A percentile compares a stretch with the other conserved stretches of the same genome.
These are phyloP conservation scores for Chrysocyon brachyurus DNA, from an alignment of 2,797 vertebrate genomes.

Conservation along the genomic window DNA sequence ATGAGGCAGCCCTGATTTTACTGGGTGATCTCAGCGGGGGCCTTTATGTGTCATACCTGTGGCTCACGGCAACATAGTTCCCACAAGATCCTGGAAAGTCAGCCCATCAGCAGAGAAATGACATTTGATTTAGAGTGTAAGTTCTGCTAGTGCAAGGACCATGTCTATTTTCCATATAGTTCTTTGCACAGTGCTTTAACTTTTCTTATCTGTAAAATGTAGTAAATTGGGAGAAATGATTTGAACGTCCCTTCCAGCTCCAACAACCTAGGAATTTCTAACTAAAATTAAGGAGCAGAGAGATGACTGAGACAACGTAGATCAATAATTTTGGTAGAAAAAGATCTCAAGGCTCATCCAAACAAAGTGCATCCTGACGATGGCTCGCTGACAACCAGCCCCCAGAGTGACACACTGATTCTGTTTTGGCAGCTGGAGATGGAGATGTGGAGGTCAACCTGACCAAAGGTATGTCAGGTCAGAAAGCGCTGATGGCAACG, in stretches of 20 bases:
- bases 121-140: background rate
- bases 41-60: background rate
- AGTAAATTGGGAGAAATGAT: background rate
- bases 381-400: too few species aligned
- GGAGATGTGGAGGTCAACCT: background rate
- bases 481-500: background rate
- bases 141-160: background rate
- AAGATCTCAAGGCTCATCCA: background rate
- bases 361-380: background rate
- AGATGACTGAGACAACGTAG: background rate
- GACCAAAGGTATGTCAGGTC: background rate
- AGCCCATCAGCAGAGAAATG: background rate
- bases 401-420: background rate
- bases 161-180: background rate
- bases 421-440: background rate
- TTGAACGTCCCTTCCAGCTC: background rate
- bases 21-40: background rate
- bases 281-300: constrained; percentile 14
- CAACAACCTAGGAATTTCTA: background rate
- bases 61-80: background rate
- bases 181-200: background rate
- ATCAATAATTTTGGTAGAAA: background rate
- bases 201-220: background rate
- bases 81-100: background rate
- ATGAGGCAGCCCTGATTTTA: background rate